Base-by-base conservation (phyloP, 2,113 vertebrate genomes). In the Sorex fumeus region DNA sequence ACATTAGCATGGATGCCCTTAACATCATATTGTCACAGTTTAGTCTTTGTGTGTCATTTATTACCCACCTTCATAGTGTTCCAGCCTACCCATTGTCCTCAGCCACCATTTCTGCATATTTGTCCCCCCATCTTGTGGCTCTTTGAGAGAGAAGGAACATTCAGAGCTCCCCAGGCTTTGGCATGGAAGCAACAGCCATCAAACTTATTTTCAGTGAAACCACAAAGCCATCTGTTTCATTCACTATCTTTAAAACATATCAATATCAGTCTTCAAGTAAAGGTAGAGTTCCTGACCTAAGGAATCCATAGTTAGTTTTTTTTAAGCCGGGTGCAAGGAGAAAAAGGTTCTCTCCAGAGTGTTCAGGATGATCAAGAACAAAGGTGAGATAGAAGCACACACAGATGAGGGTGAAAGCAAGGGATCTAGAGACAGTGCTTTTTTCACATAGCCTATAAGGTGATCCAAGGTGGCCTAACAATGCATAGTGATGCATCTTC, bases 181-280 rank as follows among this genome's bases (percentile, higher is more conserved):
- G 21, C 10, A 12, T 2, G 30, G 47, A 45, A 18, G 9, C 78
- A 7, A 23, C 16, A 30, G 25, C 47, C 0, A 2, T 23, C 23
- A 32, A 45, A 45, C 16, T 25, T 6, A 8, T 60, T 11, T 57
- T 27, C 74, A 8, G 27, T 27, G 21, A 50, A 40, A 19, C 8
- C 3, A 0, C 3, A 72, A 18, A 7, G 6, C 0, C 0, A 0
- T 23, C 66, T 5, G 18, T 36, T 53, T 19, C 11, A 1, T 40
- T 74, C 34, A 19, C 10, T 67, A 13, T 67, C 8, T 75, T 9
- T 3, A 19, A 85, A 34, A n/a, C 3, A 18, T n/a, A 0, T 47
- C 19, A 5, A 16, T 57, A 28, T 66, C 64, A 66, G 64, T 66
- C 8, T 53, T 23, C 19, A 71, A 90, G 40, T 21, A 11, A 7